Evolutionary conservation across 2,797 vertebrate genomes (phyloP).

Genomic region (Falco peregrinus): DNA sequence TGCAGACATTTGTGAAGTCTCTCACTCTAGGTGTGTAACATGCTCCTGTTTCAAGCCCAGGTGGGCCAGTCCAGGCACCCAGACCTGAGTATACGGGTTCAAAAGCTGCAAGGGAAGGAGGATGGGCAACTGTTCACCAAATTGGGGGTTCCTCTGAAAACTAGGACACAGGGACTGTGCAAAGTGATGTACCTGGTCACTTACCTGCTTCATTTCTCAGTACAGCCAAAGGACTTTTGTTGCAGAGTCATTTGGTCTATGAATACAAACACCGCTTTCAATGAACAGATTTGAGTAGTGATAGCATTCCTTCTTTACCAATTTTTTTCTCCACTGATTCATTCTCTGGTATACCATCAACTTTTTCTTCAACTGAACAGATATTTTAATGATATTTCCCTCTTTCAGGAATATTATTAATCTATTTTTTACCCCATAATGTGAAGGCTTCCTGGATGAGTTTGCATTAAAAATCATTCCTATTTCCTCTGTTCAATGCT

Average conservation of each 20-base stretch:
- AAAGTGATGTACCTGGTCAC: neutral
- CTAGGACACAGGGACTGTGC: neutral
- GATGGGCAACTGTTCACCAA: neutral
- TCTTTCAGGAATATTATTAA: neutral
- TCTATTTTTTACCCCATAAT: neutral
- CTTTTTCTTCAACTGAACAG: neutral
- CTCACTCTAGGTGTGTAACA: neutral
- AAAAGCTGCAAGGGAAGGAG: neutral
- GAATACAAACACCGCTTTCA: neutral
- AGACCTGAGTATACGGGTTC: neutral
- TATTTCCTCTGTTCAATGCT: neutral
- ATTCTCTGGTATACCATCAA: neutral
- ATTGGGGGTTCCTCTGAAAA: neutral
- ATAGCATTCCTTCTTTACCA: neutral
- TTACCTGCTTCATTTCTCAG: neutral
- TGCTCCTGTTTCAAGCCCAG: neutral
- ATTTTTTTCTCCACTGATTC: neutral
- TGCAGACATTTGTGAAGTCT: neutral
- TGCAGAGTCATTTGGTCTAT: neutral
- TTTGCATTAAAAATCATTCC: neutral
- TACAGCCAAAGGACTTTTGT: neutral
- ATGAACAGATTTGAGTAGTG: neutral
- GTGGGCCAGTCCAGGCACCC: neutral
- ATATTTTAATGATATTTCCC: neutral
- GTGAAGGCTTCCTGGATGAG: neutral